Conservation (phyloP, 2,888 invertebrate species). For the Drosophila siamana region DNA sequence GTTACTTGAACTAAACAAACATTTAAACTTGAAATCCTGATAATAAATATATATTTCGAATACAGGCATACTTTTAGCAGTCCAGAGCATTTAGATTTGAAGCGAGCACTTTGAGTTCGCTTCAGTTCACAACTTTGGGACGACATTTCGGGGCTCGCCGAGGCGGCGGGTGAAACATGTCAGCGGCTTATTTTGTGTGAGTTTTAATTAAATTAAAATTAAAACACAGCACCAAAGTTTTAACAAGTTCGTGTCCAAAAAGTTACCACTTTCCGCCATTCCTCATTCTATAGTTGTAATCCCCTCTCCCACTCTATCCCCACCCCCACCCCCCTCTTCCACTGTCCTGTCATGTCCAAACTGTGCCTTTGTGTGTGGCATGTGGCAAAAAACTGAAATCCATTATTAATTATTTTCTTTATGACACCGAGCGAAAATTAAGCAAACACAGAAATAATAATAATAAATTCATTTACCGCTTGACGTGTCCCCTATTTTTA, state of each 20-base stretch:
- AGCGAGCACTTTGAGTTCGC: too few relatives aligned
- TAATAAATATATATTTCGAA: too few relatives aligned
- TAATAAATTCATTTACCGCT: slow-evolving; percentile 43
- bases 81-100: too few relatives aligned
- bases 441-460: slow-evolving; percentile 34
- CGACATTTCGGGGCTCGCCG: background rate
- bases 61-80: too few relatives aligned
- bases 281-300: slow-evolving; percentile 33
- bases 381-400: slow-evolving; percentile 51
- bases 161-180: slow-evolving; percentile 26
- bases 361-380: slow-evolving; percentile 47
- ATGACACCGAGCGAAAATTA: slow-evolving; percentile 41
- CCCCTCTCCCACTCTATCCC: background rate
- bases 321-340: background rate
- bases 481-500: slow-evolving; percentile 23
- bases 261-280: slow-evolving; percentile 50
- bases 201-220: slow-evolving; percentile 68
- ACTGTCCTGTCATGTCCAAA: slow-evolving; percentile 25
- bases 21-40: too few relatives aligned
- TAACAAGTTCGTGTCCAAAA: slow-evolving; percentile 55
- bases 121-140: background rate
- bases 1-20: too few relatives aligned
- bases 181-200: slow-evolving; percentile 59
- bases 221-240: slow-evolving; percentile 66
- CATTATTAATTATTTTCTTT: slow-evolving; percentile 67